Base-by-base conservation (phyloP, 2,888 invertebrate species). In the Rhagonycha fulva region DNA sequence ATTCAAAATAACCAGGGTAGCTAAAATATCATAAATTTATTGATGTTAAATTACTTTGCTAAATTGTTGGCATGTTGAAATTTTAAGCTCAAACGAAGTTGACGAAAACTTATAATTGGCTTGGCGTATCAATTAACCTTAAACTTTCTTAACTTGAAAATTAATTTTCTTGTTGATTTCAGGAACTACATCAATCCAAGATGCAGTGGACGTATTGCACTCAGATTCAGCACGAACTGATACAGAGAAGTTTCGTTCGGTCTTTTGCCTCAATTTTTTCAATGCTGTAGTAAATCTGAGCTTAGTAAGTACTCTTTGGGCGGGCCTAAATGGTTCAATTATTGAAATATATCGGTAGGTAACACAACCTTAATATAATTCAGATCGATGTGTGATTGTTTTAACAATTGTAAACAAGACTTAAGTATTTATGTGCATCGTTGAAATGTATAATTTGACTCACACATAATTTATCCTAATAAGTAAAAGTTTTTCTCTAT, bases 341-440 rank as follows among this genome's bases (percentile, higher is more conserved):
- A n/a, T 47, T 7, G n/a, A 47, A 47, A 47, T 28, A 47, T 47
- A 47, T 47, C n/a, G 12, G 12, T 76, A 76, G 76, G 76, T 76
- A 76, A 76, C 76, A 76, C 60, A 76, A 74, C 71, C 76, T 76
- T 74, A 66, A 68, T 70, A 68, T 73, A 68, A 73, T 76, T 74
- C 76, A 76, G 76, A 76, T 76, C 74, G 63, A 73, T 66, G 63
- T 63, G 70, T 63, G 71, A 19, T 76, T 70, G 67, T 62, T 47
- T 47, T 47, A 47, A 47, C 47, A 47, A 12, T 47, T 47, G 47
- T 47, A 47, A 47, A 47, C 47, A 66, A 66, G n/a, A 66, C 63
- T n/a, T 24, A 19, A 66, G 26, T 24, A 14, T 24, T 66, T 66
- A 26, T 66, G 63, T 47, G 47, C 47, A 47, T 47, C 47, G n/a